phyloP scores from a whole-genome alignment of 2,113 vertebrate species.

The Corynorhinus townsendii region DNA sequence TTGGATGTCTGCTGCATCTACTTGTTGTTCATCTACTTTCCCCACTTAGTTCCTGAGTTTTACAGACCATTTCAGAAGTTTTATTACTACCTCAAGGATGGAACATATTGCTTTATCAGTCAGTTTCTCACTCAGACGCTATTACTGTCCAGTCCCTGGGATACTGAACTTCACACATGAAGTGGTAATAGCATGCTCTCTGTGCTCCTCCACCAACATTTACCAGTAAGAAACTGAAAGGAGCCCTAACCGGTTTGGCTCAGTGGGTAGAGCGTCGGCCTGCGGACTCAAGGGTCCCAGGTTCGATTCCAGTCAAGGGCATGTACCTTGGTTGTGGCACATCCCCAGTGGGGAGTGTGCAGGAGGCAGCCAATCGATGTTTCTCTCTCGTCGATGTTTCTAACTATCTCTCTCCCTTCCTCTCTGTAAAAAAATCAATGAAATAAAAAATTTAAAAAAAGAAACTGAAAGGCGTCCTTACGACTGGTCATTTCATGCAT shows the following conservation, averaged over 20 bases:
- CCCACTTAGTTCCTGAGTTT: slow-evolving; percentile 62
- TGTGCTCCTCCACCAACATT: background rate
- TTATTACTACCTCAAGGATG: slow-evolving; percentile 42
- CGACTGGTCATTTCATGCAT: background rate
- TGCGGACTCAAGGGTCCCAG: too few species aligned
- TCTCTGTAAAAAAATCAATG: too few species aligned
- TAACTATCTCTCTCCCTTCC: too few species aligned
- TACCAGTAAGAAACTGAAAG: background rate
- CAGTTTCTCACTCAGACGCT: slow-evolving; percentile 41
- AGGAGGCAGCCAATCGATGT: too few species aligned
- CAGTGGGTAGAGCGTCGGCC: too few species aligned
- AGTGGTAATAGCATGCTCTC: background rate
- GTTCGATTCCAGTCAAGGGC: too few species aligned
- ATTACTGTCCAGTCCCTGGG: background rate
- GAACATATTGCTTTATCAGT: slow-evolving; percentile 56
- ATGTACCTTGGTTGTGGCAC: too few species aligned
- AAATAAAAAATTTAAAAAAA: too few species aligned
- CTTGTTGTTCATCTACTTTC: slow-evolving; percentile 39
- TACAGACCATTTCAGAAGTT: slow-evolving; percentile 45
- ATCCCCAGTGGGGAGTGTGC: too few species aligned
- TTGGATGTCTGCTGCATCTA: slow-evolving; percentile 40
- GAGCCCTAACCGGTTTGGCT: too few species aligned
- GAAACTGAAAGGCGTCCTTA: background rate
- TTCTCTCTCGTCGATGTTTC: too few species aligned
- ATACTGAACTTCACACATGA: slow-evolving; percentile 25